A percentile compares a stretch with the other conserved stretches of the same genome.
These are phyloP conservation scores for Chaetura pelagica DNA, from an alignment of 2,113 vertebrate genomes.

Conservation along the genomic window DNA sequence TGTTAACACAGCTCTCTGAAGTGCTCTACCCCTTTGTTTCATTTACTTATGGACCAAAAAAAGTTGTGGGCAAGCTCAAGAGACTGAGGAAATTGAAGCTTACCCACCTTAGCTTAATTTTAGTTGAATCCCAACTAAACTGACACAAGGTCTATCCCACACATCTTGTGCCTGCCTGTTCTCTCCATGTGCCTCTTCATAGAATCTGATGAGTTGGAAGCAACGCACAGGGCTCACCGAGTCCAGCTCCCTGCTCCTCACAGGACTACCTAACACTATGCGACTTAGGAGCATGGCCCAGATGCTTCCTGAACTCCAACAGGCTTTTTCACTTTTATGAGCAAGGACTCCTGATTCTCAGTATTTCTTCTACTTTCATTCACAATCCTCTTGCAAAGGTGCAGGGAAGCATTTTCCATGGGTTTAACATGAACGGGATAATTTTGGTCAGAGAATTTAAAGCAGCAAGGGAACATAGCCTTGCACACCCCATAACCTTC, in stretches of 20 bases:
- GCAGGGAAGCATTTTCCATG: background rate
- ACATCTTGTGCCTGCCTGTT: background rate
- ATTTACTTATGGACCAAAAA: background rate
- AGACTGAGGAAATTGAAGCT: background rate
- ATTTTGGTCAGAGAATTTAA: background rate
- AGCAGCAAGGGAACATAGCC: background rate
- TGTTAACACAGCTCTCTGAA: background rate
- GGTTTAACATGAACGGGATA: background rate
- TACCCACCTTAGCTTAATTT: background rate
- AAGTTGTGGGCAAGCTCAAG: background rate
- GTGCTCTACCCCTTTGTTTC: background rate
- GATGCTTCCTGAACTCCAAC: background rate
- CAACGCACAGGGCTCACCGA: background rate
- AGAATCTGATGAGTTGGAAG: background rate
- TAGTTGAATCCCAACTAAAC: background rate
- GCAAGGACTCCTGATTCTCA: background rate
- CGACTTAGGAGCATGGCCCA: background rate
- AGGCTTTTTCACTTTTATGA: background rate
- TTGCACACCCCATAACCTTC: background rate
- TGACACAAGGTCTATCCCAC: background rate
- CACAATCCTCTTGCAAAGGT: background rate
- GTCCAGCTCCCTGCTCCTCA: background rate
- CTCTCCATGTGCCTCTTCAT: background rate
- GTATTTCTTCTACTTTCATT: background rate
- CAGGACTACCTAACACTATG: background rate